Percentiles rank a stretch among this genome's conserved stretches.
These are phyloP conservation scores for Sebastes steindachneri DNA, from an alignment of 2,797 vertebrate genomes.

Conservation along the genomic window DNA sequence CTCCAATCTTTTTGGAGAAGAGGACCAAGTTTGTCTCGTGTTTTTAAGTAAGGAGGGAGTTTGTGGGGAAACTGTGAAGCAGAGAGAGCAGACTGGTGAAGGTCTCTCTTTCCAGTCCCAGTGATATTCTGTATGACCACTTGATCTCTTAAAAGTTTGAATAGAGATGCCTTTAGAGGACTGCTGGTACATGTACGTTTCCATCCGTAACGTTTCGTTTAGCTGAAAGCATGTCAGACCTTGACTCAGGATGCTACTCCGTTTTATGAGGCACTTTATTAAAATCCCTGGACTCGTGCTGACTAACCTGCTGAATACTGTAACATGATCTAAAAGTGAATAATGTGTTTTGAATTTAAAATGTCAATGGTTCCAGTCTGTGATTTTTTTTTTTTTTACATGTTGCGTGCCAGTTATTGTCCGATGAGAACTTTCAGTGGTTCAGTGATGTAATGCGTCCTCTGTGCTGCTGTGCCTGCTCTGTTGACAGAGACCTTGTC, in stretches of 20 bases:
- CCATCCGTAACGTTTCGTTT: not conserved
- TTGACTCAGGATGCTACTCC: conserved; percentile 43
- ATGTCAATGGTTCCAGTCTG: not conserved
- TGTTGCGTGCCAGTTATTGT: not conserved
- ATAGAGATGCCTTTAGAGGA: conserved; percentile 16
- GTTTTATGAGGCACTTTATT: conserved; percentile 60
- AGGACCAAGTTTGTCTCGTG: conserved; percentile 42
- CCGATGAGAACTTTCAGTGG: not conserved
- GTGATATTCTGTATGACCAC: conserved; percentile 3
- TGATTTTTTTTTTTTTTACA: not conserved
- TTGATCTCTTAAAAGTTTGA: conserved; percentile 14
- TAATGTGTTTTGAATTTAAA: not conserved
- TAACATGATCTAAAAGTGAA: not conserved
- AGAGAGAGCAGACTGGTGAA: not conserved
- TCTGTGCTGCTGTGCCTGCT: conserved; percentile 34
- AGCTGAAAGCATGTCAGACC: conserved; percentile 14
- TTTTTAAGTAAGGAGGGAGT: conserved; percentile 7
- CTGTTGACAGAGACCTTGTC: conserved; percentile 12
- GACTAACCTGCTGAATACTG: conserved; percentile 19
- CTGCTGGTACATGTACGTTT: conserved; percentile 26
- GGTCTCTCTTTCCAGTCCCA: not conserved
- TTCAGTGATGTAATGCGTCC: not conserved
- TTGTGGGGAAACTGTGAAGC: conserved; percentile 33
- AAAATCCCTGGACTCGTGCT: conserved; percentile 4
- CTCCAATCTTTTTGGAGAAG: not conserved